phyloP scores from a whole-genome alignment of 2,888 invertebrate genomes.

The Scaptomyza cyrtandrae region DNA sequence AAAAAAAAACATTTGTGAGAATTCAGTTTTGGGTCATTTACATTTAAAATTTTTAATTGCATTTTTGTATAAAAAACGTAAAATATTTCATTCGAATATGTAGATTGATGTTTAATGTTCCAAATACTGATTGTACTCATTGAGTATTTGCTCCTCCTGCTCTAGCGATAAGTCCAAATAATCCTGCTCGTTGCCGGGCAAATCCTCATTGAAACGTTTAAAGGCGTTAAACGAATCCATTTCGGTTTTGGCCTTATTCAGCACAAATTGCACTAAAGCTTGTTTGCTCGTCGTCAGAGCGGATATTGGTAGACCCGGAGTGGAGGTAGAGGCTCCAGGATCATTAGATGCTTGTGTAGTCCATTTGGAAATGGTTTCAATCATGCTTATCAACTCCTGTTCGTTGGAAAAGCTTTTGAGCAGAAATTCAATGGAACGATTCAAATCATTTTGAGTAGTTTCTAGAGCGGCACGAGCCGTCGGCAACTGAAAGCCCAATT shows the following conservation, averaged over 20 bases:
- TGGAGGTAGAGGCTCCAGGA: constrained; percentile 37
- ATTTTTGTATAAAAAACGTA: no score
- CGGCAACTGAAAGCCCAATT: constrained; percentile 87
- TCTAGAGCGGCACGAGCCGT: constrained; percentile 86
- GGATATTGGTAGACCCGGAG: neutral
- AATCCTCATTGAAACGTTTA: constrained; percentile 87
- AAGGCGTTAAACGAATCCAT: constrained; percentile 85
- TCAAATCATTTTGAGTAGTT: constrained; percentile 86
- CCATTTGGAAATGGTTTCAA: constrained; percentile 76
- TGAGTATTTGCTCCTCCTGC: constrained; percentile 89
- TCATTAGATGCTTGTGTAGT: constrained; percentile 78
- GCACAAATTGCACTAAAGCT: constrained; percentile 50
- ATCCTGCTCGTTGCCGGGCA: constrained; percentile 87
- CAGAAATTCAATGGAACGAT: constrained; percentile 87
- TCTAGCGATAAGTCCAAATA: constrained; percentile 89
- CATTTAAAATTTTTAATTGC: no score
- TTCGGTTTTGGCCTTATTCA: constrained; percentile 69
- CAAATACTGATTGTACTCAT: constrained; percentile 88
- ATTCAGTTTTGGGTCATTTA: no score
- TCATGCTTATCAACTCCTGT: constrained; percentile 67
- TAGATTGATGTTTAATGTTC: constrained; percentile 55
- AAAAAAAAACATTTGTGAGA: no score
- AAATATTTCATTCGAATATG: no score
- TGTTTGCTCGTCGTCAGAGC: constrained; percentile 48
- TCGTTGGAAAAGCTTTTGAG: constrained; percentile 82